Conservation (phyloP, 2,888 invertebrate species). For the Drosophila fungiperda region DNA sequence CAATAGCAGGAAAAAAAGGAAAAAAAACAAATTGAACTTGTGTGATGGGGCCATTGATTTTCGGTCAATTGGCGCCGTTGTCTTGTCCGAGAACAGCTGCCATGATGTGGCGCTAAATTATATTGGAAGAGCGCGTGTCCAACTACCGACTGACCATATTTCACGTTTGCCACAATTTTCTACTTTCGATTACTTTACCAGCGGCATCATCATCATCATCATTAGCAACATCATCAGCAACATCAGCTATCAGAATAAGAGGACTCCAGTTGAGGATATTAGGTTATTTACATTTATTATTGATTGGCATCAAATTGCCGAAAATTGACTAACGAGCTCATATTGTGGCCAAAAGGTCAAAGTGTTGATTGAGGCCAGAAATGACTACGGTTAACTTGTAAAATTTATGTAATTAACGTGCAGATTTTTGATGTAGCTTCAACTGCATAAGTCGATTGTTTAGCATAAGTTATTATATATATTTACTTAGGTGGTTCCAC, state of each 20-base stretch:
- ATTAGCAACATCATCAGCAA: background rate
- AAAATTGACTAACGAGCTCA: constrained; percentile 73
- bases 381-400: constrained; percentile 7
- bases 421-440: background rate
- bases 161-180: constrained; percentile 56
- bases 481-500: background rate
- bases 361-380: constrained; percentile 39
- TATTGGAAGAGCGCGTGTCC: constrained; percentile 60
- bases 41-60: constrained; percentile 63
- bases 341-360: constrained; percentile 75
- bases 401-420: constrained; percentile 51
- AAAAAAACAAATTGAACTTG: background rate
- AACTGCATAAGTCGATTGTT: background rate
- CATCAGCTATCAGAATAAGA: constrained; percentile 16
- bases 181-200: constrained; percentile 48
- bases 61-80: constrained; percentile 67
- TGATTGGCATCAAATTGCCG: constrained; percentile 73
- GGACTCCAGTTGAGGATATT: constrained; percentile 41
- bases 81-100: constrained; percentile 62
- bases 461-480: background rate
- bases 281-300: constrained; percentile 78
- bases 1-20: background rate
- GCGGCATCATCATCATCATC: constrained; percentile 38
- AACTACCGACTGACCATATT: constrained; percentile 60
- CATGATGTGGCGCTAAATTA: constrained; percentile 74